Base-by-base conservation (phyloP, 2,888 invertebrate species). In the Phyllotreta striolata region DNA sequence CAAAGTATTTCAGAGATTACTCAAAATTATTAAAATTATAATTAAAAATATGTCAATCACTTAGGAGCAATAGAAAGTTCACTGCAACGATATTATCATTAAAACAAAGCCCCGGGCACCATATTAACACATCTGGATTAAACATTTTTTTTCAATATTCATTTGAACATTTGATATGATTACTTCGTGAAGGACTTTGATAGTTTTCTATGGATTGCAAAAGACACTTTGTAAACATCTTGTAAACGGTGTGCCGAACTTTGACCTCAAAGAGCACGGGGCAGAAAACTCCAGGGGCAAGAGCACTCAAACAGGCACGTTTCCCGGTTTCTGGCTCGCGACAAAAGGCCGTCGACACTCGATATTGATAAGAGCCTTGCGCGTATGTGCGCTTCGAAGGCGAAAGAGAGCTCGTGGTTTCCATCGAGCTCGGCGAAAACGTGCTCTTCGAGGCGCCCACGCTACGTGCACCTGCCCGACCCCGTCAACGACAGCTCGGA, bases 241-340 rank as follows among this genome's bases (percentile, higher is more conserved):
- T 10, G 54, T 7, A 12, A 7, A 38, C 13, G 40, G 40, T 58
- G 44, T 38, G 43, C 44, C 41, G 60, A 52, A 34, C 60, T 60
- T 60, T 60, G 60, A 60, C 60, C 60, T 44, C 35, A 38, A 44
- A 54, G 14, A 52, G 54, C 14, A 38, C 41, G 52, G 54, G 55
- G 46, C 44, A 54, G 58, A 47, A 58, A 38, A 39, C 24, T 40
- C 44, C 13, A 7, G 5, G 10, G 34, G 13, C 41, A 52, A 62
- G 24, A 47, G 10, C 52, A 37, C 38, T 52, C 51, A 13, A 39
- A 58, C 59, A n/a, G 55, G 62, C 66, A 67, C 66, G 66, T 67
- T 64, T 58, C 43, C 9, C 43, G 13, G 60, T 60, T 24, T 35
- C 49, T 14, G 58, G 52, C 60, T 60, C 52, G 63, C 55, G 63